A percentile compares a stretch with the other conserved stretches of the same genome.
Evolutionary conservation across 2,113 vertebrate species (phyloP).

Genomic region (Craseonycteris thonglongyai): DNA sequence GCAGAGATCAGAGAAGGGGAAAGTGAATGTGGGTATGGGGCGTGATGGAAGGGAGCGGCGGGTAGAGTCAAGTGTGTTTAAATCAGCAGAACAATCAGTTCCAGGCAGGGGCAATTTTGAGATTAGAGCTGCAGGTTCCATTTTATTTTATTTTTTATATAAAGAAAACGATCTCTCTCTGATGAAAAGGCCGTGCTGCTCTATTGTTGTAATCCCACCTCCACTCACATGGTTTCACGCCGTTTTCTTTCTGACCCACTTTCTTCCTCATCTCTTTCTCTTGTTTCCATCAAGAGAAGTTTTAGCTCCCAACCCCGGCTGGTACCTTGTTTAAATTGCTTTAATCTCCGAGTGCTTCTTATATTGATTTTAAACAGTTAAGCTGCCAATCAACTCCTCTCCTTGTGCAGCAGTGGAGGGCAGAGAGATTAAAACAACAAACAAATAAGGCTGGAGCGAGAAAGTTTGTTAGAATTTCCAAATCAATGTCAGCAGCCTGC

Average conservation of each 20-base stretch:
- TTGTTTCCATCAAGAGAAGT: constrained; percentile 77
- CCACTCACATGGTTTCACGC: constrained; percentile 37
- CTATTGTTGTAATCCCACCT: constrained; percentile 73
- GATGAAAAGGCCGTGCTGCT: constrained; percentile 72
- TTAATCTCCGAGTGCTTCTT: constrained; percentile 76
- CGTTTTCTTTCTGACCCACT: constrained; percentile 76
- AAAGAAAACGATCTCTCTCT: constrained; percentile 71
- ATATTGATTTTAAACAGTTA: constrained; percentile 79
- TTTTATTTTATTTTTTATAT: constrained; percentile 63
- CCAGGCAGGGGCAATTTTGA: constrained; percentile 34
- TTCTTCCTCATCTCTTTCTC: constrained; percentile 72
- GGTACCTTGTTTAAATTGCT: constrained; percentile 81
- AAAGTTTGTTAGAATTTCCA: constrained; percentile 58
- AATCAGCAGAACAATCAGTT: background rate
- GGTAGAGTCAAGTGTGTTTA: background rate
- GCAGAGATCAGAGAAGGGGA: constrained; percentile 43
- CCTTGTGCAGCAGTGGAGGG: constrained; percentile 40
- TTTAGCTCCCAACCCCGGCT: constrained; percentile 77
- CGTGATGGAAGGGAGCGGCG: background rate
- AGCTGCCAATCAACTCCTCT: constrained; percentile 79
- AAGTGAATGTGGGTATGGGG: background rate
- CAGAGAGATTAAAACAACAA: constrained; percentile 83
- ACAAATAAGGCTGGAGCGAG: constrained; percentile 68
- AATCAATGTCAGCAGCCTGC: background rate
- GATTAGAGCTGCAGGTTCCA: constrained; percentile 33